Conservation (phyloP, 2,797 vertebrate genomes). For the Pipistrellus pipistrellus region DNA sequence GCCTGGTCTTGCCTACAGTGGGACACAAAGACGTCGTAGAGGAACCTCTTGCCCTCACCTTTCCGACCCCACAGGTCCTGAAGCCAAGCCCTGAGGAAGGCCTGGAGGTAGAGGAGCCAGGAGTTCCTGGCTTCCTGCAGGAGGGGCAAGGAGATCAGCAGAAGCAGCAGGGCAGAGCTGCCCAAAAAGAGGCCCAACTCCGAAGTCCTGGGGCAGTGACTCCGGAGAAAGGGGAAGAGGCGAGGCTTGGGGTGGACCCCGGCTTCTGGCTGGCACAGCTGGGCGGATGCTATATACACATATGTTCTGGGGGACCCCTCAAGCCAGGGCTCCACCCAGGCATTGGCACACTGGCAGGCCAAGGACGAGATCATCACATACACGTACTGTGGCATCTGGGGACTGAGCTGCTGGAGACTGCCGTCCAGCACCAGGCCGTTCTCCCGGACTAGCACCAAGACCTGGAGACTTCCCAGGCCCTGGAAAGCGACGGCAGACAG, state of each 20-base stretch:
- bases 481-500: background rate
- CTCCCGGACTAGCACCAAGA: background rate
- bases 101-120: conserved; percentile 45
- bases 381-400: conserved; percentile 43
- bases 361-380: background rate
- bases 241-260: background rate
- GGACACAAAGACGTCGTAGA: conserved; percentile 63
- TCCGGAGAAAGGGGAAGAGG: conserved; percentile 56
- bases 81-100: conserved; percentile 59
- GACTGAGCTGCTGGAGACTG: conserved; percentile 16
- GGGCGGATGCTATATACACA: accelerated
- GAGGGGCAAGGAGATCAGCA: conserved; percentile 36
- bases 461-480: conserved; percentile 13
- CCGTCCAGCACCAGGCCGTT: background rate
- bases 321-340: conserved; percentile 45
- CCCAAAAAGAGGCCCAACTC: conserved; percentile 47
- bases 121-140: conserved; percentile 45
- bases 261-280: background rate
- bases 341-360: conserved; percentile 59
- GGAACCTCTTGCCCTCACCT: conserved; percentile 17
- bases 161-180: conserved; percentile 8
- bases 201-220: conserved; percentile 34
- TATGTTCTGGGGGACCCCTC: background rate
- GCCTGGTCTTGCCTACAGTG: conserved; percentile 60
- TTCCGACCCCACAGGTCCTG: background rate